phyloP scores from a whole-genome alignment of 2,113 vertebrate genomes.

The Bubo bubo region DNA sequence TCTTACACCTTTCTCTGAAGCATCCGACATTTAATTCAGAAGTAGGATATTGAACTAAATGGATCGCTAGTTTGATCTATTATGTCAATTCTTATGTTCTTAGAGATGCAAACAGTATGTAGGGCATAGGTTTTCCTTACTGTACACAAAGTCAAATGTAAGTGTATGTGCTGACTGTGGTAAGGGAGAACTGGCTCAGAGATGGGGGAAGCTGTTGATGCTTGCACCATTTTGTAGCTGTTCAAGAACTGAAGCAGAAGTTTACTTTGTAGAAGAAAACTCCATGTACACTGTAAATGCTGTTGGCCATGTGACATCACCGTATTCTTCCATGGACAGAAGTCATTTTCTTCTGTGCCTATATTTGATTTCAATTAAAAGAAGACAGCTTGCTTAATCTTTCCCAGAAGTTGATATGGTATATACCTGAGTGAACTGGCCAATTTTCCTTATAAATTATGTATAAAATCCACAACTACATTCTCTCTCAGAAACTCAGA shows the following conservation, averaged over 20 bases:
- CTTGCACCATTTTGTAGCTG: neutral
- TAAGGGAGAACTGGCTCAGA: neutral
- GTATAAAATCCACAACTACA: conserved; percentile 73
- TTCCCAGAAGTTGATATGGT: conserved; percentile 74
- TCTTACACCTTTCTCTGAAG: neutral
- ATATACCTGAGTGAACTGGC: conserved; percentile 78
- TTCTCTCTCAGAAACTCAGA: conserved; percentile 69
- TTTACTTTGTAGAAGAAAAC: conserved; percentile 55
- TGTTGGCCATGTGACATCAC: conserved; percentile 26
- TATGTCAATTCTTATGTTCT: neutral
- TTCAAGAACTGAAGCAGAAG: conserved; percentile 47
- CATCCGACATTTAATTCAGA: neutral
- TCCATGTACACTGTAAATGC: conserved; percentile 24
- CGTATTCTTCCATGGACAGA: conserved; percentile 38
- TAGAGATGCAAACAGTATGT: neutral
- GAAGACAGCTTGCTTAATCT: conserved; percentile 77
- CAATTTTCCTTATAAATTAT: conserved; percentile 83
- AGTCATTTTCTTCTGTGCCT: conserved; percentile 70
- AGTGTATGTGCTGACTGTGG: neutral
- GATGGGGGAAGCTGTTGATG: neutral
- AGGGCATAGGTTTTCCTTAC: neutral
- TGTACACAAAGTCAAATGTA: neutral
- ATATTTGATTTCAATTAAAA: conserved; percentile 82
- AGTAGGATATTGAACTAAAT: conserved; percentile 20
- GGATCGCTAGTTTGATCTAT: conserved; percentile 45